These are phyloP conservation scores for Lethenteron camtschaticum DNA, from an alignment of 2,113 vertebrate species.

Conservation along the genomic window DNA sequence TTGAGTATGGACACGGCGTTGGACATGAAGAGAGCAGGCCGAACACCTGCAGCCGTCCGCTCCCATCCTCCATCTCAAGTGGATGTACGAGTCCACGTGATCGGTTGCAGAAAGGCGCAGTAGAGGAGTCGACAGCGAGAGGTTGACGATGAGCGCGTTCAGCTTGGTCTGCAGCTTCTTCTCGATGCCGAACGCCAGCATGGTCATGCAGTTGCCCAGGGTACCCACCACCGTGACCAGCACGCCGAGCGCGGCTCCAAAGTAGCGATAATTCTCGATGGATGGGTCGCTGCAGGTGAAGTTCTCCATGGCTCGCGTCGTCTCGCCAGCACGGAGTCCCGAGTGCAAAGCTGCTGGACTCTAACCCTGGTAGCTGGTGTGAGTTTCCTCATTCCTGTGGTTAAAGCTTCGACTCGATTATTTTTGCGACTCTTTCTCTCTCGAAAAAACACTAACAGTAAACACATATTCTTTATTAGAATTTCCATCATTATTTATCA, in stretches of 20 bases:
- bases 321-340: no score
- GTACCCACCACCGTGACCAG: not conserved
- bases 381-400: no score
- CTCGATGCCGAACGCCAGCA: not conserved
- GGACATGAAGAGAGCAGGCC: slow-evolving; percentile 3
- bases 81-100: not conserved
- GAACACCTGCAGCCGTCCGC: not conserved
- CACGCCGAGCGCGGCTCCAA: not conserved
- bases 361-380: no score
- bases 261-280: not conserved
- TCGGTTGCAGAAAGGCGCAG: slow-evolving; percentile 6
- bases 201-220: slow-evolving; percentile 1
- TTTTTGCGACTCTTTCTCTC: no score
- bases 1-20: slow-evolving; percentile 9
- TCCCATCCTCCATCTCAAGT: not conserved
- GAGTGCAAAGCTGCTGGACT: no score
- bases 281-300: not conserved
- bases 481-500: no score
- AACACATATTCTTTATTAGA: no score
- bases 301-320: no score
- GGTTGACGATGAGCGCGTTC: slow-evolving; percentile 8
- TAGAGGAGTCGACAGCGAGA: slow-evolving; percentile 6
- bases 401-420: no score
- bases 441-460: no score
- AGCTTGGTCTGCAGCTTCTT: not conserved